These are phyloP conservation scores for Macquaria ambigua DNA, from an alignment of 2,113 vertebrate genomes.

Conservation along the genomic window DNA sequence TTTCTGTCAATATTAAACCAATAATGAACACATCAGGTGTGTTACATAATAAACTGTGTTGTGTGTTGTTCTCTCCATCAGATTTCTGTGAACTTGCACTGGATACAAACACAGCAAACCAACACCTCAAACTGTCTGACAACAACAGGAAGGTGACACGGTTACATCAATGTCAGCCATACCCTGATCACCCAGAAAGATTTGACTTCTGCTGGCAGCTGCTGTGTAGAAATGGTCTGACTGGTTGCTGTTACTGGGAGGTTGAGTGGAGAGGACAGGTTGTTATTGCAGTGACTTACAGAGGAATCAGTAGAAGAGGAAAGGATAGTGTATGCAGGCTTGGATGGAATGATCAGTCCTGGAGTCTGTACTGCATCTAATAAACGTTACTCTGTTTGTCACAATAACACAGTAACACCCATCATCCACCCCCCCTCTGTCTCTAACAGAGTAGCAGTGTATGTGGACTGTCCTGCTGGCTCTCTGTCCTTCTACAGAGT, in stretches of 20 bases:
- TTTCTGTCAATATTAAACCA: no score
- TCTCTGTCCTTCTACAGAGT: no score
- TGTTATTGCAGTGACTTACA: no score
- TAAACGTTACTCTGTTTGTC: background rate
- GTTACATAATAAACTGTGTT: no score
- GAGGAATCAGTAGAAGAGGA: background rate
- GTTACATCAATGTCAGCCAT: background rate
- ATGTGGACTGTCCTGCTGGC: no score
- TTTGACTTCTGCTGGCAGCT: background rate
- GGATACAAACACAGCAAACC: background rate
- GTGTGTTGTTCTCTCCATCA: no score
- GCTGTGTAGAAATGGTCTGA: background rate
- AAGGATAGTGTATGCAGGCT: background rate
- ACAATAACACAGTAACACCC: background rate
- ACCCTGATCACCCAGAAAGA: background rate
- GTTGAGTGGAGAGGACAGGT: background rate
- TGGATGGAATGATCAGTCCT: background rate
- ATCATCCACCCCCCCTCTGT: no score
- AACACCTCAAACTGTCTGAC: constrained; percentile 21
- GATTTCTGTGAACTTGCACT: no score
- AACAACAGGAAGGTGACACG: background rate
- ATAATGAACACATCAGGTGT: no score
- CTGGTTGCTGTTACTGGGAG: background rate
- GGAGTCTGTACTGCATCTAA: background rate
- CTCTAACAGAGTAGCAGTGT: no score